Evolutionary conservation across 2,113 vertebrate species (phyloP), one percentile per base, ranked within the genome.

Genomic region (Cyanoderma ruficeps): DNA sequence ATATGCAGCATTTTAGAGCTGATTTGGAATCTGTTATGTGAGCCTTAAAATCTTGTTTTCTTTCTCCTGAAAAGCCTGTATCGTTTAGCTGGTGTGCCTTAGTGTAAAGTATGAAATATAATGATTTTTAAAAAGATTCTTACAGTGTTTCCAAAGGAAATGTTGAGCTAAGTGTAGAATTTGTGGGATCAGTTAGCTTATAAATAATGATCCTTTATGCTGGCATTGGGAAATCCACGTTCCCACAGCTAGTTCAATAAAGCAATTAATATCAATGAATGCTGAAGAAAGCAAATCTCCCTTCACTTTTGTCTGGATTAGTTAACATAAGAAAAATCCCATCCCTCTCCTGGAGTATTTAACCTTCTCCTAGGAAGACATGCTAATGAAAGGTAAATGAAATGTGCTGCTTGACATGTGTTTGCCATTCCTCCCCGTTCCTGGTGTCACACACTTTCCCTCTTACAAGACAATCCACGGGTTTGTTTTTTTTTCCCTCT

Each of bases 261-360:
- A 97, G 96, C 97, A 98, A 97, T 98, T 98, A 98, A 98, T 98
- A 98, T 98, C 97, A 97, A 94, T 98, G 98, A 97, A 97, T 94
- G 97, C 97, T 96, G 97, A 98, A 97, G 97, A 98, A 98, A 98
- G 97, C 95, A 98, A 98, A 98, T 98, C 97, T 98, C 97, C 47
- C 4, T 93, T 97, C 94, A 84, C 93, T 97, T 98, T 97, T 95
- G 93, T 93, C 94, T 84, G 84, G 97, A 97, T 98, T 97, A 98
- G 97, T 97, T 97, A 97, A 97, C 97, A 94, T 55, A 69, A 97
- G 91, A 94, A 97, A 97, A 98, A 97, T 97, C 82, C 82, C 95
- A 83, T 95, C 42, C 55, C 60, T 96, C 83, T 97, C 79, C 79
- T 89, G 47, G 33, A 97, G 90, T 94, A 94, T 97, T 97, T 97